Percentiles rank a stretch among this genome's conserved stretches.
Conservation (phyloP, 1,140 invertebrate species). For the Nephila pilipes region DNA sequence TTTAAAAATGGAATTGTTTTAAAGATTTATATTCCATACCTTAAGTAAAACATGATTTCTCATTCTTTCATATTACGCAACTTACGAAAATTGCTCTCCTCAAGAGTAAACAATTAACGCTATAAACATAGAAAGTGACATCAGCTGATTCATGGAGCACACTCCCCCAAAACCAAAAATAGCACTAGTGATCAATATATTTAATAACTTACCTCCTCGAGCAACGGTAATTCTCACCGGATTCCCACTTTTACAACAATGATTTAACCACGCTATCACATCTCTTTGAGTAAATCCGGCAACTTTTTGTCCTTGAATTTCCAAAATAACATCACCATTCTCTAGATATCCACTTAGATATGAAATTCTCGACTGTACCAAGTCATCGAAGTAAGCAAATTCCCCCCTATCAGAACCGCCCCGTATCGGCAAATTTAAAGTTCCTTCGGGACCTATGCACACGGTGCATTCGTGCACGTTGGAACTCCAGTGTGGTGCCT, state of each 20-base stretch:
- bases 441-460: slow-evolving; percentile 80
- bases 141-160: slow-evolving; percentile 8
- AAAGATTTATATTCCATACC: too few species aligned
- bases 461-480: slow-evolving; percentile 80
- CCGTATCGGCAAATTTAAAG: slow-evolving; percentile 80
- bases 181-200: neutral
- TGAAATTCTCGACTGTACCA: slow-evolving; percentile 82
- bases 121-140: neutral
- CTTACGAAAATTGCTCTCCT: too few species aligned
- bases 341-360: slow-evolving; percentile 79
- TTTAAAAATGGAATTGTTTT: too few species aligned
- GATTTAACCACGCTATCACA: slow-evolving; percentile 84
- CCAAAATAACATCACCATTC: slow-evolving; percentile 84
- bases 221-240: slow-evolving; percentile 84
- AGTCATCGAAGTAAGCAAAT: slow-evolving; percentile 83
- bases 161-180: slow-evolving; percentile 1
- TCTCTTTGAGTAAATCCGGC: slow-evolving; percentile 85
- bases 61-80: too few species aligned
- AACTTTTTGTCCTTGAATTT: slow-evolving; percentile 86
- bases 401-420: slow-evolving; percentile 85
- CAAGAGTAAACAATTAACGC: neutral
- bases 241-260: slow-evolving; percentile 84
- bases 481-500: slow-evolving; percentile 64
- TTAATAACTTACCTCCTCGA: slow-evolving; percentile 82
- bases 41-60: neutral